Evolutionary conservation across 2,113 vertebrate species (phyloP).

Genomic region (Anser cygnoides): DNA sequence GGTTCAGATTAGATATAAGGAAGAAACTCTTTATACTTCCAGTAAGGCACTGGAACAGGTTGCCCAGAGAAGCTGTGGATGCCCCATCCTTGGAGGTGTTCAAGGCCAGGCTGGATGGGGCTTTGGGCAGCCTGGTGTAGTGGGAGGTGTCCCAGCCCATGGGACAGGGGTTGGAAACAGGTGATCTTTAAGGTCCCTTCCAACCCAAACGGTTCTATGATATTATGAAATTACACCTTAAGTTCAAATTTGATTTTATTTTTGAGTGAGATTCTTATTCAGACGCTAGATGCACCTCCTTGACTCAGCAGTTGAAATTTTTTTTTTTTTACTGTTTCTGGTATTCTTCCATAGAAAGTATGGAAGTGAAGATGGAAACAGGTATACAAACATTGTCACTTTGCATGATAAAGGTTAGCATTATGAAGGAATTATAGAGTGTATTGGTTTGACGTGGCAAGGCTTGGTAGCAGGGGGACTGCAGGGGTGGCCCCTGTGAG

Average conservation of each 20-base stretch:
- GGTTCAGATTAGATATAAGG: too few relatives aligned
- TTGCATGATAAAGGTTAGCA: not conserved
- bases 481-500: not conserved
- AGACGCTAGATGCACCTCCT: not conserved
- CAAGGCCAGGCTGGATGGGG: too few relatives aligned
- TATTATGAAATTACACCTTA: not conserved
- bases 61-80: too few relatives aligned
- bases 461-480: not conserved
- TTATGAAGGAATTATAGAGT: not conserved
- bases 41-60: too few relatives aligned
- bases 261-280: not conserved
- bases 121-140: too few relatives aligned
- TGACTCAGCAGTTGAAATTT: not conserved
- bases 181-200: too few relatives aligned
- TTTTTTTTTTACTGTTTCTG: not conserved
- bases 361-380: not conserved
- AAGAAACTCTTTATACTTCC: too few relatives aligned
- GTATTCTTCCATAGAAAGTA: not conserved
- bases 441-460: not conserved
- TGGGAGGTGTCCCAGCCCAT: too few relatives aligned
- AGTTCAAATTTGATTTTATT: not conserved
- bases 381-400: not conserved
- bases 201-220: too few relatives aligned
- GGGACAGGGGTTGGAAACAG: too few relatives aligned
- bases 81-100: too few relatives aligned